Evolutionary conservation across 2,888 invertebrate genomes (phyloP), one percentile per base, ranked within the genome.

Genomic region (Lasioglossum leucozonium): DNA sequence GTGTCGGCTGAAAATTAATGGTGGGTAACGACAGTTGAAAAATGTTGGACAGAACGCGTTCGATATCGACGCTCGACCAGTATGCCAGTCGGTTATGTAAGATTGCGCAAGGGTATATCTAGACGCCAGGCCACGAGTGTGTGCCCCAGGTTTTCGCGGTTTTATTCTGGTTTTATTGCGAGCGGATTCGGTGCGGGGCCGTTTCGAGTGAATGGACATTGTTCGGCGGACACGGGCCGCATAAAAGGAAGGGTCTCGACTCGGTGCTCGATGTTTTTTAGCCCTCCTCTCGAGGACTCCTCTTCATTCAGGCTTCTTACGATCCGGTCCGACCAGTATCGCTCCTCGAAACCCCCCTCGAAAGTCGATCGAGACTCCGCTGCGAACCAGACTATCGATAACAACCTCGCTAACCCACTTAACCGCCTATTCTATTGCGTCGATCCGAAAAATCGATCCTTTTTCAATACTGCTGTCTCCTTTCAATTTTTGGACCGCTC

Each of bases 261-360:
- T 77, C 72, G 74, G 47, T 85, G 76, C 77, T 75, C 75, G 80
- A 47, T 76, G 87, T 89, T 91, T 91, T 90, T 86, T 82, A 85
- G 78, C 72, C 79, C 79, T 80, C 65, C 62, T 87, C 78, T 87
- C 78, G 88, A 79, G 88, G 81, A 67, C 76, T 85, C 78, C 89
- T 90, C 88, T 92, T 92, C 92, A 92, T 92, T 92, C 91, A 92
- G 81, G 79, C 86, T 84, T 87, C 87, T 84, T 89, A 82, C 87
- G 87, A 92, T 89, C 92, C 90, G 91, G 92, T 92, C 79, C 84
- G 84, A 91, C 92, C 91, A 91, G 92, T 92, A 91, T 91, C 89
- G 87, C 87, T 84, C 37, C 67, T 22, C 67, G 87, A 85, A 79
- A 84, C 84, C 79, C 84, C 78, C 76, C 42, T 87, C 87, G 88